Conservation (phyloP, 2,888 invertebrate species). For the Archips crataeganus region DNA sequence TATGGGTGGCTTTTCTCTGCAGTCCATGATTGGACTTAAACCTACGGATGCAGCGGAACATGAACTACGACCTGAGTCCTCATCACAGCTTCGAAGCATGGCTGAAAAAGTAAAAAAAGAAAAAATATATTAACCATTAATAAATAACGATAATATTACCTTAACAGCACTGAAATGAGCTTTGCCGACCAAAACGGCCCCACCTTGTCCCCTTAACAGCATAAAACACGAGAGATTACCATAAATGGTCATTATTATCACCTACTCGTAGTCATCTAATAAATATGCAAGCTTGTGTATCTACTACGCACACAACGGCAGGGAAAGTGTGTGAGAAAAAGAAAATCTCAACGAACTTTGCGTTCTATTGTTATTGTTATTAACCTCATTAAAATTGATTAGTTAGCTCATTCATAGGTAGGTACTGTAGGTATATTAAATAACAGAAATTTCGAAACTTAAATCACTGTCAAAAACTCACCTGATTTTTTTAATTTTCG, state of each 20-base stretch:
- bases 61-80: conserved; percentile 81
- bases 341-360: conserved; percentile 25
- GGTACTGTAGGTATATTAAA: neutral
- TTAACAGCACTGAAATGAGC: conserved; percentile 8
- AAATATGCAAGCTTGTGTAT: conserved; percentile 34
- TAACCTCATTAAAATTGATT: conserved; percentile 20
- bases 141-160: too few species aligned
- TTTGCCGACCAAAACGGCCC: conserved; percentile 16
- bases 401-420: conserved; percentile 10
- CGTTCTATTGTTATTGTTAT: conserved; percentile 14
- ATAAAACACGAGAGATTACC: conserved; percentile 39
- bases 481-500: conserved; percentile 25
- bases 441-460: conserved; percentile 31
- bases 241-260: conserved; percentile 36
- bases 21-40: conserved; percentile 69
- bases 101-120: conserved; percentile 55
- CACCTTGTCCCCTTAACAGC: conserved; percentile 28
- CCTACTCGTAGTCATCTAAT: conserved; percentile 17
- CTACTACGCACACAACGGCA: conserved; percentile 9
- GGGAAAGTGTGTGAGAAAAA: conserved; percentile 42
- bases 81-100: conserved; percentile 76
- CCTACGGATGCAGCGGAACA: conserved; percentile 78
- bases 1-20: conserved; percentile 50
- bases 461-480: conserved; percentile 35
- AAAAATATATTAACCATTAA: neutral